A percentile compares a stretch with the other conserved stretches of the same genome.
These are phyloP conservation scores for Blomia tropicalis DNA, from an alignment of 2,888 invertebrate species.

Conservation along the genomic window DNA sequence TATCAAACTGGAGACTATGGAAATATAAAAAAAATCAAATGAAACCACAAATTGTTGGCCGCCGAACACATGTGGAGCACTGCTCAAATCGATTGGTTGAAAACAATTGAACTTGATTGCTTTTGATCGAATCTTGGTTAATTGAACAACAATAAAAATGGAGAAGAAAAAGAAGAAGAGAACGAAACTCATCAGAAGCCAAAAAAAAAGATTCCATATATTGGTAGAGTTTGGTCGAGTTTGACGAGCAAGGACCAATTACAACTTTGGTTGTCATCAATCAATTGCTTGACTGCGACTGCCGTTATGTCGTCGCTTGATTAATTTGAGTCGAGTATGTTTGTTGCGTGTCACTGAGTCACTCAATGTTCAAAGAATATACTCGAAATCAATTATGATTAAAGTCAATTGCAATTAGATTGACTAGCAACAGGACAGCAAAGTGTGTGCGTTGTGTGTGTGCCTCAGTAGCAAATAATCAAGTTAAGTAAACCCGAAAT, in stretches of 20 bases:
- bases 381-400: background rate
- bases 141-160: background rate
- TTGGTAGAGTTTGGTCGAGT: background rate
- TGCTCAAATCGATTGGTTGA: background rate
- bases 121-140: conserved; percentile 8
- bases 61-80: background rate
- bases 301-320: background rate
- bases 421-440: background rate
- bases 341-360: too few species aligned
- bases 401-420: conserved; percentile 13
- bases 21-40: too few species aligned
- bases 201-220: background rate
- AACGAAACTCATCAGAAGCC: background rate
- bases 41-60: too few species aligned
- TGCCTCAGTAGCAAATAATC: too few species aligned
- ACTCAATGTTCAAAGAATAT: too few species aligned
- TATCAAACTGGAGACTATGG: background rate
- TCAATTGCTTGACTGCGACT: too few species aligned
- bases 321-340: too few species aligned
- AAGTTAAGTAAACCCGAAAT: too few species aligned
- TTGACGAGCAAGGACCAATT: background rate
- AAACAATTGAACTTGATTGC: conserved; percentile 1
- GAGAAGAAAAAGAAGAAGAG: background rate
- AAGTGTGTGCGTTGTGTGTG: background rate
- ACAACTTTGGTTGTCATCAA: conserved; percentile 9